These are phyloP conservation scores for Alsophila aescularia DNA, from an alignment of 2,888 invertebrate species.

Conservation along the genomic window DNA sequence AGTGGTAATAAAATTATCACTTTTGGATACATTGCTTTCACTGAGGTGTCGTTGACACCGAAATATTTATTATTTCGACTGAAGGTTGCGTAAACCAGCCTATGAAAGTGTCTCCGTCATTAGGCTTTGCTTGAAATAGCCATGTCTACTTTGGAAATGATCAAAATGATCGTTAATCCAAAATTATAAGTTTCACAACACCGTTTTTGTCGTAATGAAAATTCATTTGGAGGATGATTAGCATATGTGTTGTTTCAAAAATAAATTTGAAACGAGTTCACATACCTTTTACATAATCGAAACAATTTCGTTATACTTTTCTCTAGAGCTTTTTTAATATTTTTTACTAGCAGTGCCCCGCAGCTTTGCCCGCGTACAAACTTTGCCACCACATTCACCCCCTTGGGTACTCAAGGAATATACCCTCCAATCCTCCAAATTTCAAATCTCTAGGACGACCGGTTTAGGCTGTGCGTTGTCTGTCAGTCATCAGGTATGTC, in stretches of 20 bases:
- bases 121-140: slow-evolving; percentile 5
- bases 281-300: too few species aligned
- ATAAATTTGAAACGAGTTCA: background rate
- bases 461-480: too few species aligned
- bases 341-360: too few species aligned
- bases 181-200: background rate
- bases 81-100: slow-evolving; percentile 7
- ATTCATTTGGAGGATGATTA: background rate
- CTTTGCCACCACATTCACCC: too few species aligned
- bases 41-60: slow-evolving; percentile 13
- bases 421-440: too few species aligned
- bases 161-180: background rate
- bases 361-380: too few species aligned
- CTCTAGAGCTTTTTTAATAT: too few species aligned
- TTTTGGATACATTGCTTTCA: slow-evolving; percentile 8
- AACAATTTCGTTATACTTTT: too few species aligned
- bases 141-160: background rate
- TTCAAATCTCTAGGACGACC: too few species aligned
- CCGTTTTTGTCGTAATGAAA: background rate
- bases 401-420: too few species aligned
- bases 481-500: too few species aligned
- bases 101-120: slow-evolving; percentile 12
- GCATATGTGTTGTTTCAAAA: background rate
- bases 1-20: background rate
- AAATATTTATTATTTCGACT: slow-evolving; percentile 8